Evolutionary conservation across 2,797 vertebrate species (phyloP), one percentile per base, ranked within the genome.

Genomic region (Agapornis canus): DNA sequence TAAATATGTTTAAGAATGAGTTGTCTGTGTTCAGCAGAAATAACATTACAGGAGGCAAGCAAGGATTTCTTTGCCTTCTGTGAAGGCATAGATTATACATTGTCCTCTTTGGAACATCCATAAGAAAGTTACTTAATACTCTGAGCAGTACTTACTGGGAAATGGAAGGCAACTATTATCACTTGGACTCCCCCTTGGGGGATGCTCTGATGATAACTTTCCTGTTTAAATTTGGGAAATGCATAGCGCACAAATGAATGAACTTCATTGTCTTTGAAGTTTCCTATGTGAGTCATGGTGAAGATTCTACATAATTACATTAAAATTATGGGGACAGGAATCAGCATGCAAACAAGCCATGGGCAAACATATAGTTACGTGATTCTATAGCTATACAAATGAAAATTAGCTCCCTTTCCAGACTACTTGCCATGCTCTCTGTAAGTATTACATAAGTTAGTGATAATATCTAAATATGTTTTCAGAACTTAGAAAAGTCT

Each of bases 181-280:
- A 84, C 51, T 90, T 68, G 14, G 45, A 26, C 27, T 92, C 23
- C 79, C 81, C 90, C 71, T 87, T 78, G 78, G 64, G 81, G 75
- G n/a, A 89, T 89, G 40, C 64, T 91, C 25, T 88, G 90, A 93
- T 94, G 82, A 87, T 87, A 93, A 86, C 70, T 88, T 92, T 82
- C 73, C 70, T 84, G 64, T 92, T 95, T 91, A 83, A 96, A 95
- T 95, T 87, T 91, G 65, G 86, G 61, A 89, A 92, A 92, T 89
- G 86, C 48, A 52, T 17, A 90, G 52, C 3, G 4, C 84, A 78
- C 76, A 91, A 88, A 95, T 90, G 87, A 94, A 94, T 90, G 77
- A 91, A 85, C 82, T 83, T 60, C 69, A 90, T 91, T 96, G 95
- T 96, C 93, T 97, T 97, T 95, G 94, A 96, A 97, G 92, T 92